phyloP scores from a whole-genome alignment of 1,140 invertebrate species.

The Drosophila takahashii region DNA sequence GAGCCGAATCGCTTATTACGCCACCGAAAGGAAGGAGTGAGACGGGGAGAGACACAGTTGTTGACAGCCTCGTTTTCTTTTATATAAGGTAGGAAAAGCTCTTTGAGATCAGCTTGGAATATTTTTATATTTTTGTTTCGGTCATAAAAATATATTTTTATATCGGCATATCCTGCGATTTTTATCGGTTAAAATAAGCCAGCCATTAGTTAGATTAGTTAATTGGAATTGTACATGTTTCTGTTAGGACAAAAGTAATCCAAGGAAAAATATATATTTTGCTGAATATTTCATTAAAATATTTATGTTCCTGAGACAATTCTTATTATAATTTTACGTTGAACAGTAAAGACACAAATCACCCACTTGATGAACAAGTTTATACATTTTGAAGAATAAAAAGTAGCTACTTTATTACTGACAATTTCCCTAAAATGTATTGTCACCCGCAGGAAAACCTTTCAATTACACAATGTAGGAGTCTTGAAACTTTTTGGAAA shows the following conservation, averaged over 20 bases:
- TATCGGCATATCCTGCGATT: not conserved
- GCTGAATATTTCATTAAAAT: not conserved
- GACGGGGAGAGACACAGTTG: constrained; percentile 21
- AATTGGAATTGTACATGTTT: constrained; percentile 11
- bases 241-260: too few relatives aligned
- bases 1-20: constrained; percentile 72
- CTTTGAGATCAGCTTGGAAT: not conserved
- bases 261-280: not conserved
- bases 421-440: constrained; percentile 13
- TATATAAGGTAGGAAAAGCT: constrained; percentile 1
- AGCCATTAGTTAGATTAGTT: constrained; percentile 10
- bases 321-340: not conserved
- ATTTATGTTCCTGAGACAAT: not conserved
- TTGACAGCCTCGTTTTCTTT: constrained; percentile 46
- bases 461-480: constrained; percentile 32
- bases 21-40: constrained; percentile 26
- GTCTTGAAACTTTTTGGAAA: constrained; percentile 32
- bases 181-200: constrained; percentile 20
- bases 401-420: constrained; percentile 8
- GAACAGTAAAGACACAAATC: not conserved
- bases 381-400: constrained; percentile 1
- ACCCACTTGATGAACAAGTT: not conserved
- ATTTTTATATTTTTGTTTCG: not conserved
- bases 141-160: constrained; percentile 23
- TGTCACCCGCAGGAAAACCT: constrained; percentile 20